Conservation (phyloP, 2,113 vertebrate genomes). For the Hemiscyllium ocellatum region DNA sequence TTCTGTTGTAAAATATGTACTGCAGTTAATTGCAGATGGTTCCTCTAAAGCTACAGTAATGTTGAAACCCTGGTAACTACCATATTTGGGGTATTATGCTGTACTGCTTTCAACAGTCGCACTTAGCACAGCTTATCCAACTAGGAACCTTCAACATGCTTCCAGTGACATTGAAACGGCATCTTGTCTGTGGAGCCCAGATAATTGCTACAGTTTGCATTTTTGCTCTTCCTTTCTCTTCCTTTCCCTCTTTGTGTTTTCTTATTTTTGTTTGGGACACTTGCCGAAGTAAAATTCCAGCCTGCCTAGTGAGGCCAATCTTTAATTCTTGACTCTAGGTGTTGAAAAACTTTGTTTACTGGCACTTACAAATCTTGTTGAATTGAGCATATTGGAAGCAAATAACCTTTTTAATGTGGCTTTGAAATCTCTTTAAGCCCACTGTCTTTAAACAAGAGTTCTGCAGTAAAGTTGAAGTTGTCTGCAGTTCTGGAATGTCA, state of each 20-base stretch:
- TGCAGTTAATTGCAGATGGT: not conserved
- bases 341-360: conserved; percentile 1
- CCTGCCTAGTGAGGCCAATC: not conserved
- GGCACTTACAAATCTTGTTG: not conserved
- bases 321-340: not conserved
- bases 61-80: not conserved
- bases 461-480: not conserved
- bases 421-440: not conserved
- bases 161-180: not conserved
- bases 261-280: not conserved
- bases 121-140: not conserved
- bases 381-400: not conserved
- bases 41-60: not conserved
- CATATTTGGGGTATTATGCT: not conserved
- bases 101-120: not conserved
- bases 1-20: not conserved
- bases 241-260: not conserved
- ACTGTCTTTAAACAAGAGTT: too few relatives aligned
- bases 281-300: not conserved
- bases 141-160: not conserved
- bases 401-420: not conserved
- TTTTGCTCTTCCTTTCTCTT: not conserved
- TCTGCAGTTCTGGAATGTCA: not conserved
- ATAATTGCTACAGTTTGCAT: not conserved
- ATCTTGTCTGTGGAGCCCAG: not conserved